phyloP scores from a whole-genome alignment of 2,113 vertebrate species.

The Anoura caudifer region DNA sequence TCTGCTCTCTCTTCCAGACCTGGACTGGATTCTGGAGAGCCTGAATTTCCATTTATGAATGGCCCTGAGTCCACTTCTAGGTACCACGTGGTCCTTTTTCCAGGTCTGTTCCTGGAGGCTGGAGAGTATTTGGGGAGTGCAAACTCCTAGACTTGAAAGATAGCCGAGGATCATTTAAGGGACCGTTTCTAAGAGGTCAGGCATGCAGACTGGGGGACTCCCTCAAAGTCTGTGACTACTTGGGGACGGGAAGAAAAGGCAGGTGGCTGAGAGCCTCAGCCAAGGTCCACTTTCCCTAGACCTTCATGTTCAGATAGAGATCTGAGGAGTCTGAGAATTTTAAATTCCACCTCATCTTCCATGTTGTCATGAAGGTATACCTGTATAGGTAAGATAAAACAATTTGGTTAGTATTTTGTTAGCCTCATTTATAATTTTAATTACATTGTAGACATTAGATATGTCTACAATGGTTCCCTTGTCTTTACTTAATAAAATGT shows the following conservation, averaged over 20 bases:
- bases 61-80: not conserved
- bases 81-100: fast-evolving
- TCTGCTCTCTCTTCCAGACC: not conserved
- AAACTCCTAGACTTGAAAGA: not conserved
- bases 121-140: not conserved
- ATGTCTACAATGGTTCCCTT: not conserved
- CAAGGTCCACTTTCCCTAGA: not conserved
- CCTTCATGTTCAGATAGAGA: not conserved
- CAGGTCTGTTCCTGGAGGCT: not conserved
- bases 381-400: not conserved
- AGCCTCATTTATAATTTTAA: not conserved
- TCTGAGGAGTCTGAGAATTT: not conserved
- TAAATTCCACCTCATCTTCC: not conserved
- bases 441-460: not conserved
- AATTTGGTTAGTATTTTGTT: not conserved
- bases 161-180: not conserved
- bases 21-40: not conserved
- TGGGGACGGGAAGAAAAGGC: not conserved
- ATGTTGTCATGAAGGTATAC: not conserved
- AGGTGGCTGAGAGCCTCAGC: fast-evolving
- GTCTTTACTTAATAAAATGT: not conserved
- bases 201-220: not conserved
- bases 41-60: not conserved
- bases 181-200: not conserved
- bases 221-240: fast-evolving